Percentiles rank a stretch among this genome's conserved stretches.
These are phyloP conservation scores for Sphaeramia orbicularis DNA, from an alignment of 2,797 vertebrate species.

Conservation along the genomic window DNA sequence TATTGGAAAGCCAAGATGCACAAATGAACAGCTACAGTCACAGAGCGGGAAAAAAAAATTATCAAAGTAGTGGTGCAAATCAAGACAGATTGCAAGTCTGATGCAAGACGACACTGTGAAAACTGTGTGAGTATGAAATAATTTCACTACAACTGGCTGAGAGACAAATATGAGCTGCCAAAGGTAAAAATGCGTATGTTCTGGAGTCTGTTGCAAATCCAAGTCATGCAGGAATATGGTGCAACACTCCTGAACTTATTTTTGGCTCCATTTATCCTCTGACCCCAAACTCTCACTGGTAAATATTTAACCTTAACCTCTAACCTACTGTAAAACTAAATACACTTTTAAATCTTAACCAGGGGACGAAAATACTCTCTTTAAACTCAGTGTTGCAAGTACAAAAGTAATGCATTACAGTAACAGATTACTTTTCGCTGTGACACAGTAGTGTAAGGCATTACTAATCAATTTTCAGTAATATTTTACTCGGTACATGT, in stretches of 20 bases:
- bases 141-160: slow-evolving; percentile 16
- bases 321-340: background rate
- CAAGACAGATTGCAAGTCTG: background rate
- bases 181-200: background rate
- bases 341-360: background rate
- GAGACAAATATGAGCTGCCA: slow-evolving; percentile 13
- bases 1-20: slow-evolving; percentile 6
- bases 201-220: background rate
- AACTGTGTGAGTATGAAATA: background rate
- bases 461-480: too few relatives aligned
- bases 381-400: too few relatives aligned
- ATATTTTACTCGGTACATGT: too few relatives aligned
- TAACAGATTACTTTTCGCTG: too few relatives aligned
- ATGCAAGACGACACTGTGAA: background rate
- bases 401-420: too few relatives aligned
- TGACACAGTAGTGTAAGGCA: too few relatives aligned
- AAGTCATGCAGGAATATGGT: slow-evolving; percentile 2
- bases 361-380: background rate
- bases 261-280: background rate
- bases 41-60: background rate
- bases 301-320: slow-evolving; percentile 12
- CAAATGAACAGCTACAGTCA: slow-evolving; percentile 21
- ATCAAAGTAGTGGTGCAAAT: slow-evolving; percentile 9
- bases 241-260: background rate
- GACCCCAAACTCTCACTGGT: background rate